Evolutionary conservation across 2,888 invertebrate species (phyloP).

Genomic region (Pocota personata): DNA sequence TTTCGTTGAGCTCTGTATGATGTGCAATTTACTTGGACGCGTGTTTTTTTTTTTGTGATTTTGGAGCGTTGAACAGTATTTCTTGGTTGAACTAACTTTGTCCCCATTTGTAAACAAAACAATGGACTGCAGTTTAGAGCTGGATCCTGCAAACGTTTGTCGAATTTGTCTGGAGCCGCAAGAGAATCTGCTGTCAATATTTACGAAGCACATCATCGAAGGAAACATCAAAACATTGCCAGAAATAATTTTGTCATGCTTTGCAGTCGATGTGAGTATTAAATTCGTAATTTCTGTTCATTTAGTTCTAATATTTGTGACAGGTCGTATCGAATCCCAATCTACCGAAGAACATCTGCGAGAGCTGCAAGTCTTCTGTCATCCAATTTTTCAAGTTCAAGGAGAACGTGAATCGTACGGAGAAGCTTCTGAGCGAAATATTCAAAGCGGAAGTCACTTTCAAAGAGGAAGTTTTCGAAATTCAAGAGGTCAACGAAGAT

Average conservation of each 20-base stretch:
- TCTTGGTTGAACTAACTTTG: constrained; percentile 41
- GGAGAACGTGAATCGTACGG: constrained; percentile 59
- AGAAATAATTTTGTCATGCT: constrained; percentile 62
- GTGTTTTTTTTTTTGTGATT: constrained; percentile 15
- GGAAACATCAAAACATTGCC: constrained; percentile 58
- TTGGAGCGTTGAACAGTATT: constrained; percentile 64
- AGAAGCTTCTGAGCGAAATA: constrained; percentile 56
- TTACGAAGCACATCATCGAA: constrained; percentile 65
- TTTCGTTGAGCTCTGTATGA: constrained; percentile 41
- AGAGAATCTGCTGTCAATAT: constrained; percentile 47
- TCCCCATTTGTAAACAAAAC: constrained; percentile 53
- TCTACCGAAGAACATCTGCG: constrained; percentile 62
- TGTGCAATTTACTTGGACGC: constrained; percentile 61
- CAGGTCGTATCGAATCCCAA: constrained; percentile 50
- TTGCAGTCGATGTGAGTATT: constrained; percentile 48
- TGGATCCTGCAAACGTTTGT: constrained; percentile 64
- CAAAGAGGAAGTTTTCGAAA: constrained; percentile 24
- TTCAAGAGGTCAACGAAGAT: constrained; percentile 16
- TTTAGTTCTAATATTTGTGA: neutral
- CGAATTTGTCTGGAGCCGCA: constrained; percentile 58
- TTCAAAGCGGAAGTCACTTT: constrained; percentile 40
- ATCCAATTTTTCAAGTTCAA: constrained; percentile 64
- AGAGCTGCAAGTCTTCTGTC: constrained; percentile 47
- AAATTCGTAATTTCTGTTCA: neutral
- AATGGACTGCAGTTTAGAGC: constrained; percentile 69